Evolutionary conservation across 1,140 invertebrate species (phyloP), one percentile per base, ranked within the genome.

Genomic region (Ips typographus): DNA sequence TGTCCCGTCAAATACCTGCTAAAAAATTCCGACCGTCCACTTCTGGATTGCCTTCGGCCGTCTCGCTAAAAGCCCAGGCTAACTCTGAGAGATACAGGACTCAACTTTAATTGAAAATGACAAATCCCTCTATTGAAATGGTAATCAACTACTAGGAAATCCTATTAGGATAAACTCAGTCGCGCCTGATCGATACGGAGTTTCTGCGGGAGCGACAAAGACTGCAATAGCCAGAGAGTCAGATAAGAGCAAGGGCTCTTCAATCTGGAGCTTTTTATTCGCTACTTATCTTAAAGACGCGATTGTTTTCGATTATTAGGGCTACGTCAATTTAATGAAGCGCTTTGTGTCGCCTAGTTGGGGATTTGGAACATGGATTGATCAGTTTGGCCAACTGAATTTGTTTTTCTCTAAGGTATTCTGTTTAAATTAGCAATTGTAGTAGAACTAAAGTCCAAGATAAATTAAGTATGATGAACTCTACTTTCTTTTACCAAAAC

Each of bases 31-130:
- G 59, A 62, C 59, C 42, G 59, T 62, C 59, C 59, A 62, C 59
- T 62, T 62, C 59, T 5, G 59, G 36, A 62, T 62, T 40, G 59
- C 59, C 59, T 62, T 62, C 42, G 59, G 59, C 38, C 63, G 8
- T 43, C 42, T 68, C 65, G 72, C 72, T 73, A 70, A 73, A 73
- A 73, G 68, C 72, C 64, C 60, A 41, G 66, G 58, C 63, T 66
- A 72, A 72, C 71, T 22, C 22, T 72, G 76, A 67, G 76, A 78
- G 77, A 77, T 76, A 72, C 76, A 78, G 79, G 77, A 80, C 79
- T 80, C 79, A 80, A 80, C 79, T 80, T 80, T 80, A 80, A 80
- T 80, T 80, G 79, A 79, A 80, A 80, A 80, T 79, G 79, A 80
- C 79, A 80, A 80, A 80, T 80, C 79, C 79, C 78, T 79, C 78